Evolutionary conservation across 2,113 vertebrate genomes (phyloP).

Genomic region (Dromaius novaehollandiae): DNA sequence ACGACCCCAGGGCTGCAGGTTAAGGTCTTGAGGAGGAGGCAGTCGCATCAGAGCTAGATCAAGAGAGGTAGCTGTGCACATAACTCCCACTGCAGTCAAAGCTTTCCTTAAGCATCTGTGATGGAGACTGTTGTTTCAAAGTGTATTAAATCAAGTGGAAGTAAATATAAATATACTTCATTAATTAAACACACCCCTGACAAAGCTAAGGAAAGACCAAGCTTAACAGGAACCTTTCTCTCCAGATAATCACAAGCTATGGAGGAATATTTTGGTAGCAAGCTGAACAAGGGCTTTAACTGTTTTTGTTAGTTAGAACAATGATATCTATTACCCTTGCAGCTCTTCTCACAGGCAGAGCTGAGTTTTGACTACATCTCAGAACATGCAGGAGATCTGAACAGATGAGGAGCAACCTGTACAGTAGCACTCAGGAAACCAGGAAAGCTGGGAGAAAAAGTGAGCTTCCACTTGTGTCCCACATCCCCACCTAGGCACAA

Average conservation of each 20-base stretch:
- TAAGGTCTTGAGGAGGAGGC: neutral
- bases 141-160: neutral
- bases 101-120: neutral
- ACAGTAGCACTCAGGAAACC: neutral
- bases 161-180: neutral
- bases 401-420: neutral
- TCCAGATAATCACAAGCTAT: neutral
- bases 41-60: neutral
- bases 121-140: neutral
- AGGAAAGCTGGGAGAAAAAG: neutral
- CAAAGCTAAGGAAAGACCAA: neutral
- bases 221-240: neutral
- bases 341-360: neutral
- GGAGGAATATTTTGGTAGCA: neutral
- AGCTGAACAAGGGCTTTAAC: neutral
- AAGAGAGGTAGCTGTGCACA: accelerated
- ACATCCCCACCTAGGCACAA: neutral
- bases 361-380: neutral
- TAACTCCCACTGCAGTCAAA: neutral
- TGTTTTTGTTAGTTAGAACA: neutral
- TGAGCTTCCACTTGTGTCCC: neutral
- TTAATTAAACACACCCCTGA: neutral
- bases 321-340: accelerated
- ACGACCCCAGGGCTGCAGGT: neutral
- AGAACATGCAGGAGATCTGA: neutral